Conservation (phyloP, 2,797 vertebrate genomes). For the Nasua narica region DNA sequence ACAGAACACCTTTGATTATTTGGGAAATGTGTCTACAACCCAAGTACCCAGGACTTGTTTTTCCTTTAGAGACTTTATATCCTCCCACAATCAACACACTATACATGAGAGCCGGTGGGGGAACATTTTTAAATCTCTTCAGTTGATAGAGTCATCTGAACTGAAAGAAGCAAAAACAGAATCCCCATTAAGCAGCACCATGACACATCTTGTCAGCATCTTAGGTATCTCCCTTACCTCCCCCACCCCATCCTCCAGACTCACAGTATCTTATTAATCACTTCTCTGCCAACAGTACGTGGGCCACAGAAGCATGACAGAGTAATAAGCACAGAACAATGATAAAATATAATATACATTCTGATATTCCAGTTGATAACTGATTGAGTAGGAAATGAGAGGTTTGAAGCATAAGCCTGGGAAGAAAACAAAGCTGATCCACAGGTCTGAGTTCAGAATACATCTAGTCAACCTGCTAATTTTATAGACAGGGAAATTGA, state of each 20-base stretch:
- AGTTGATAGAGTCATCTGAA: not conserved
- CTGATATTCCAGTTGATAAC: not conserved
- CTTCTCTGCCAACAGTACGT: not conserved
- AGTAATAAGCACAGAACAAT: not conserved
- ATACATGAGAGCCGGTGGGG: not conserved
- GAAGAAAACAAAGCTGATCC: not conserved
- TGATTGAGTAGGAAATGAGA: not conserved
- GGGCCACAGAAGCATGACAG: not conserved
- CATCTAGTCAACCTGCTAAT: not conserved
- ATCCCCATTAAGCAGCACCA: not conserved
- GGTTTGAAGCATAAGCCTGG: not conserved
- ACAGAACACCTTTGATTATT: not conserved
- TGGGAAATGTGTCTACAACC: not conserved
- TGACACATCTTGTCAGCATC: not conserved
- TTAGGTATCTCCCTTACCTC: not conserved
- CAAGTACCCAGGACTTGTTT: not conserved
- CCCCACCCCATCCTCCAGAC: not conserved
- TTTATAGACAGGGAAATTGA: not conserved
- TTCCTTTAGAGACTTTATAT: not conserved
- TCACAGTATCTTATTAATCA: not conserved
- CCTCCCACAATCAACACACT: not conserved
- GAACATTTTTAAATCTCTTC: not conserved
- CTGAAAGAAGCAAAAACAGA: not conserved
- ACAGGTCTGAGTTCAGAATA: conserved; percentile 13
- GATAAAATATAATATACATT: not conserved